A percentile compares a stretch with the other conserved stretches of the same genome.
Conservation (phyloP, 2,113 vertebrate species). For the Suricata suricatta region DNA sequence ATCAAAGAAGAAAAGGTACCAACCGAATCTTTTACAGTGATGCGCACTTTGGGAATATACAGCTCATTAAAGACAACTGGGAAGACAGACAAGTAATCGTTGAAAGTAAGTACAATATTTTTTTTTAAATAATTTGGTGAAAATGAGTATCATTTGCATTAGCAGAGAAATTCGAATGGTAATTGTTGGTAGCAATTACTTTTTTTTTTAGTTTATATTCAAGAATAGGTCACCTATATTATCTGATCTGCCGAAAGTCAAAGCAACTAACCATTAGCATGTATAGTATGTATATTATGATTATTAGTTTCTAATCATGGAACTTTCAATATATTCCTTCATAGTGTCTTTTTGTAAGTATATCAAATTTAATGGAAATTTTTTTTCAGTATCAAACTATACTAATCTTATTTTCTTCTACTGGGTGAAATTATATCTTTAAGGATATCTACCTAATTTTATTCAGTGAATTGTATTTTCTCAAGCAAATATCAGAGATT, state of each 20-base stretch:
- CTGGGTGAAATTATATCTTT: neutral
- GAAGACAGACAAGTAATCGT: conserved; percentile 90
- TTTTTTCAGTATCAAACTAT: neutral
- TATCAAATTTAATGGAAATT: neutral
- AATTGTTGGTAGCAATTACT: neutral
- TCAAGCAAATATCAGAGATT: neutral
- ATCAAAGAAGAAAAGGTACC: conserved; percentile 87
- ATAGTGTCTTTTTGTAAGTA: neutral
- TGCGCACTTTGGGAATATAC: conserved; percentile 97
- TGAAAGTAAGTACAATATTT: conserved; percentile 92
- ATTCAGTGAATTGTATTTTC: neutral
- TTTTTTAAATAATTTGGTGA: neutral
- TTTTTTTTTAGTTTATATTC: conserved; percentile 21
- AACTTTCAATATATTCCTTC: neutral
- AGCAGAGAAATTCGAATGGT: conserved; percentile 10
- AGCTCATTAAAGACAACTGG: conserved; percentile 98
- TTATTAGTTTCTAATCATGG: neutral
- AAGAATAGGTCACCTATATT: neutral
- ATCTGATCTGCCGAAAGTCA: neutral
- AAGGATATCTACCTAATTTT: neutral
- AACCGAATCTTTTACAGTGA: conserved; percentile 99
- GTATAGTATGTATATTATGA: neutral
- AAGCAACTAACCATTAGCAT: conserved; percentile 1
- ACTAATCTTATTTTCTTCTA: neutral
- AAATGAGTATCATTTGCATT: neutral